Evolutionary conservation across 1,140 invertebrate species (phyloP).

Genomic region (Penaeus vannamei): DNA sequence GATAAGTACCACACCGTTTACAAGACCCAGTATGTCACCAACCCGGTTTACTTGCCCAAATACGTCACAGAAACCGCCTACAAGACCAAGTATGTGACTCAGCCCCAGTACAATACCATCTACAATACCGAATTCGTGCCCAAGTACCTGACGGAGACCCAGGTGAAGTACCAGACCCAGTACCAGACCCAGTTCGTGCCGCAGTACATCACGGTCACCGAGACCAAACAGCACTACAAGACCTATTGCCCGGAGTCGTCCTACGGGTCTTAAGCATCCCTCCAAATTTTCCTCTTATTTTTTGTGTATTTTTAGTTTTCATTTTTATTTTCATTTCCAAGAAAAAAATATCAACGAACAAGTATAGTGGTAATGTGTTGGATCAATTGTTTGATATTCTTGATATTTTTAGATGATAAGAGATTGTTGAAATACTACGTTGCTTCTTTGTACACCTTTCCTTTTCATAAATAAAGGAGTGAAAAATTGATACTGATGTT

Average conservation of each 20-base stretch:
- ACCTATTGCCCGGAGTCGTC: constrained; percentile 47
- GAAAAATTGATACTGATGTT: no score
- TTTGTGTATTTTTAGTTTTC: no score
- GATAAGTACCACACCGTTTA: constrained; percentile 49
- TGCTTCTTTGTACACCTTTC: no score
- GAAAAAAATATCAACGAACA: no score
- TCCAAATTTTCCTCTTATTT: no score
- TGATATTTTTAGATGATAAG: no score
- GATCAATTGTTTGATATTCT: no score
- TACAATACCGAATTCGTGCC: constrained; percentile 45
- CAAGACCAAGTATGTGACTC: constrained; percentile 32
- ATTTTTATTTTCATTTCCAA: no score
- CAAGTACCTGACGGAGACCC: constrained; percentile 31
- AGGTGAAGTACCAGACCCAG: constrained; percentile 49
- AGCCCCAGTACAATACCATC: constrained; percentile 32
- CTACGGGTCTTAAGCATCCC: not conserved
- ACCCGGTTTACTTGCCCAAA: constrained; percentile 22
- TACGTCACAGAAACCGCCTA: constrained; percentile 51
- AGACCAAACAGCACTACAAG: constrained; percentile 13
- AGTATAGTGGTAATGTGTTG: no score
- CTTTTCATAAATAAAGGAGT: no score
- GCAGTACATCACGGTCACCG: constrained; percentile 40
- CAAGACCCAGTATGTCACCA: constrained; percentile 54
- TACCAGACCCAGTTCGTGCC: constrained; percentile 50
- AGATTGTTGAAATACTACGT: no score